Evolutionary conservation across 1,140 invertebrate genomes (phyloP).

Genomic region (Steinernema khuongi): DNA sequence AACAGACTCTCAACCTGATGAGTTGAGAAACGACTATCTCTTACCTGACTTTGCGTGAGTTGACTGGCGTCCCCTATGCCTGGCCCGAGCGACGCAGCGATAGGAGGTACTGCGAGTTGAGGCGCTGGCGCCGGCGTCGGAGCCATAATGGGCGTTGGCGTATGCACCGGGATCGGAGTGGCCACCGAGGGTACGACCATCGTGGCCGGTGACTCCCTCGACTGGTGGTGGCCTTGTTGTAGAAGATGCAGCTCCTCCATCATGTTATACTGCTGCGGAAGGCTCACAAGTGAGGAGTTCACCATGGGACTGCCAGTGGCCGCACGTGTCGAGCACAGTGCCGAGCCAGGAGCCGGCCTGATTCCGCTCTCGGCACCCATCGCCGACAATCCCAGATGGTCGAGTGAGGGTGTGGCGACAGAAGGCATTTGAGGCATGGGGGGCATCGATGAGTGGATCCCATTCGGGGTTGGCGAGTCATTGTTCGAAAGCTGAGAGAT

Average conservation of each 20-base stretch:
- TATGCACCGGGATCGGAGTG: not conserved
- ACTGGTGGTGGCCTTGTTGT: not conserved
- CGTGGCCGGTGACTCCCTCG: not conserved
- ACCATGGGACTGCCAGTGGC: not conserved
- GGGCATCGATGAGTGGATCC: not conserved
- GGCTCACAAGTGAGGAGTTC: not conserved
- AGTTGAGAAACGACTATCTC: too few relatives aligned
- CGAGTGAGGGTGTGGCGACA: too few relatives aligned
- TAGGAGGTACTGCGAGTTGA: not conserved
- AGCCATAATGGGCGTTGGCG: not conserved
- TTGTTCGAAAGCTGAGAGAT: not conserved
- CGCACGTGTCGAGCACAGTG: not conserved
- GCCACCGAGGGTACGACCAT: not conserved
- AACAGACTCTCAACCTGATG: too few relatives aligned
- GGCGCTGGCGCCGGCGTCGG: not conserved
- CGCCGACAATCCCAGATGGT: not conserved
- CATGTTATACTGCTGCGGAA: not conserved
- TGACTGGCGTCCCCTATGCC: not conserved
- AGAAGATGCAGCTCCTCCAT: not conserved
- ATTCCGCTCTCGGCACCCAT: not conserved
- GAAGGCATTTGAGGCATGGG: not conserved
- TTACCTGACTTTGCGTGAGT: not conserved
- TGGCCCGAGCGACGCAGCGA: not conserved
- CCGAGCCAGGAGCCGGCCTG: not conserved
- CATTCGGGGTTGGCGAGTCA: not conserved